These are phyloP conservation scores for Euspilapteryx auroguttella DNA, from an alignment of 2,888 invertebrate species.

Conservation along the genomic window DNA sequence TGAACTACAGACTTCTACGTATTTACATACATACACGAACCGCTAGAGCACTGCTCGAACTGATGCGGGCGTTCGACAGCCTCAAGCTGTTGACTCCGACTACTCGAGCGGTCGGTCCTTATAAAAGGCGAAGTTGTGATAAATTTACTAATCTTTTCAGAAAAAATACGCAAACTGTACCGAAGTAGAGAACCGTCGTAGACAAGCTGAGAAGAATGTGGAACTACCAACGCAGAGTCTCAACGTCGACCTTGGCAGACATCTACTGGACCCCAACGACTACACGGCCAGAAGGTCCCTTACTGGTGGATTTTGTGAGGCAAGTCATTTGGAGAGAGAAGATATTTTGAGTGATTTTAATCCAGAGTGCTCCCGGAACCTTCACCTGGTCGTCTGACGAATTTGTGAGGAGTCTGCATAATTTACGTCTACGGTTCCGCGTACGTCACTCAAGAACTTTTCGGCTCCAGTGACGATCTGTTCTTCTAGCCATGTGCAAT, in stretches of 20 bases:
- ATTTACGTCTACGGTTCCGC: neutral
- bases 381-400: too few species aligned
- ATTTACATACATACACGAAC: too few species aligned
- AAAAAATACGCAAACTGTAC: constrained; percentile 50
- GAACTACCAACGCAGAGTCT: constrained; percentile 10
- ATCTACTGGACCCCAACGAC: constrained; percentile 35
- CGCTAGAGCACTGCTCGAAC: too few species aligned
- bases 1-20: too few species aligned
- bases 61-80: too few species aligned
- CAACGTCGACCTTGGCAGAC: constrained; percentile 35
- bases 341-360: neutral
- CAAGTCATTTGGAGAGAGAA: constrained; percentile 12
- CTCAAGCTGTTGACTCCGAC: too few species aligned
- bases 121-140: too few species aligned
- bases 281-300: constrained; percentile 32
- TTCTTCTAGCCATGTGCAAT: too few species aligned
- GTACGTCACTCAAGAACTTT: too few species aligned
- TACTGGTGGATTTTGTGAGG: constrained; percentile 48
- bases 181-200: constrained; percentile 21
- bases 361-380: neutral
- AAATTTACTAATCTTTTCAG: constrained; percentile 12
- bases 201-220: constrained; percentile 8
- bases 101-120: too few species aligned
- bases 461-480: too few species aligned
- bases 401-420: neutral